A percentile compares a stretch with the other conserved stretches of the same genome.
phyloP scores from a whole-genome alignment of 2,113 vertebrate species.

The Trematocara stigmaticum region DNA sequence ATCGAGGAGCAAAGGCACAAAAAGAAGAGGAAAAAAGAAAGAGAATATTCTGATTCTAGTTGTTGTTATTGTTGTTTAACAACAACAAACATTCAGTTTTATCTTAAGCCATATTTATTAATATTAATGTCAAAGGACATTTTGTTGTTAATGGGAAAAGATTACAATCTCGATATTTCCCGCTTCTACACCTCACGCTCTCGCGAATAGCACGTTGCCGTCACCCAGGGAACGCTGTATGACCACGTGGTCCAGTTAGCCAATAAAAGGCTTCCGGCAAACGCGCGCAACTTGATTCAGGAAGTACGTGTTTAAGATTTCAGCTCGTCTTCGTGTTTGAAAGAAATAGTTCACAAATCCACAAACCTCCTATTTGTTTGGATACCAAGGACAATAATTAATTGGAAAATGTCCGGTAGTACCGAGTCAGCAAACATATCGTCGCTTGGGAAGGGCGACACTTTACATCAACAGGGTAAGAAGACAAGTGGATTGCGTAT shows the following conservation, averaged over 20 bases:
- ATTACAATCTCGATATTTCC: background rate
- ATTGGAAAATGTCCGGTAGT: conserved; percentile 16
- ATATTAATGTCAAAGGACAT: background rate
- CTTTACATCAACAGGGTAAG: conserved; percentile 64
- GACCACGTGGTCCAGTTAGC: background rate
- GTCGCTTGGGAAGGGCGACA: conserved; percentile 39
- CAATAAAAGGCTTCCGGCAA: conserved; percentile 16
- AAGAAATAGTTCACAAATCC: background rate
- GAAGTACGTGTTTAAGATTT: conserved; percentile 13
- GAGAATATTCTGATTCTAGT: background rate
- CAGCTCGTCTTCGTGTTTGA: background rate
- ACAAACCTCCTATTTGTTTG: accelerated
- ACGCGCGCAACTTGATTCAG: conserved; percentile 44
- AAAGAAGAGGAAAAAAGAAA: background rate
- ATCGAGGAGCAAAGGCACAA: background rate
- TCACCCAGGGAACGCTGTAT: background rate
- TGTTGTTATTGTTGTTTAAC: background rate
- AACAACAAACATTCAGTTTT: background rate
- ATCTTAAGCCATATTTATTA: background rate
- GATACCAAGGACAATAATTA: accelerated
- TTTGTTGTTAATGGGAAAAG: background rate
- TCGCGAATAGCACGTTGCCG: no score
- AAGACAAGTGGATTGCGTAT: background rate
- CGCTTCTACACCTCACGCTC: background rate
- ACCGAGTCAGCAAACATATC: background rate